Evolutionary conservation across 2,113 vertebrate genomes (phyloP), one percentile per base, ranked within the genome.

Genomic region (Ciconia stormi): DNA sequence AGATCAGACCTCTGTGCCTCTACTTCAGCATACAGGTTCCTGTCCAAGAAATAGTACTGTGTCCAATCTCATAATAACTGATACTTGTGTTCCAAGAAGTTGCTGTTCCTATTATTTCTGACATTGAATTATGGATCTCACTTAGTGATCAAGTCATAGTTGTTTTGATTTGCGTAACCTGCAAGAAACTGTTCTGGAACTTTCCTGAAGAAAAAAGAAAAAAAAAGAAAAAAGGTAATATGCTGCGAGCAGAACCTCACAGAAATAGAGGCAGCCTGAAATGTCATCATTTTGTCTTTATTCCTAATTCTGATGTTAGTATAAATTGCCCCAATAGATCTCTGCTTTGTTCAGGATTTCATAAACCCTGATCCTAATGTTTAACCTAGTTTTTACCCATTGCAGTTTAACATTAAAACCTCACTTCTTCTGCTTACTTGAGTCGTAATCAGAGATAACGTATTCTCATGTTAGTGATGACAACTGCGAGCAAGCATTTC

Each of bases 141-240:
- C 16, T 10, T 61, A 40, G 16, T 46, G 40, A 86, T 70, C 32
- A 79, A 50, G 44, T 46, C 34, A 49, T 7, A 49, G 17, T 44
- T 93, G 63, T 11, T 85, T 61, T 65, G 23, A n/a, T 72, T 72
- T 82, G 10, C 13, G 17, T 63, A 76, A 67, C 7, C 8, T 44
- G 18, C 7, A 63, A 25, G 30, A 77, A 77, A n/a, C 5, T n/a
- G 2, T 36, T 44, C 17, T 77, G 58, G 2, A 59, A 67, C 8
- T 38, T 77, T 22, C 19, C 6, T 40, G 76, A 27, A 32, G 2
- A 3, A 22, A 52, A 58, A 21, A 34, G n/a, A 30, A 42, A 17
- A 26, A 9, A 19, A 38, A 32, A 30, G 3, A 1, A 11, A 21
- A 0, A 6, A 65, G 27, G 6, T 7, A 11, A 25, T n/a, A 40